phyloP scores from a whole-genome alignment of 2,797 vertebrate species.

The Delichon dasypus region DNA sequence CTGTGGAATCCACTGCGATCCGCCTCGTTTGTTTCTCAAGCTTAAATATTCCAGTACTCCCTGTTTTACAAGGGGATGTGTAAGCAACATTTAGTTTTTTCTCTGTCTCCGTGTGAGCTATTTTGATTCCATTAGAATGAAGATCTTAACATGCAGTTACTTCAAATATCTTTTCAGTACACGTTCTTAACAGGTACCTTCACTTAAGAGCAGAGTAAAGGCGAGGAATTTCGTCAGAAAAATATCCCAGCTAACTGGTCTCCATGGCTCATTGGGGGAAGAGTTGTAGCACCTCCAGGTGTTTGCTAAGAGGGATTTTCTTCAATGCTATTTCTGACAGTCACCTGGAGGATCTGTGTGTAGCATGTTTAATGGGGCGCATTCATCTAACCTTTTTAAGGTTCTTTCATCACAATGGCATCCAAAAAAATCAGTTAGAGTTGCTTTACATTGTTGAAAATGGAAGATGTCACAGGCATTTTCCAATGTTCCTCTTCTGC shows the following conservation, averaged over 20 bases:
- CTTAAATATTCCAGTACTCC: neutral
- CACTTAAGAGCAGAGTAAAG: neutral
- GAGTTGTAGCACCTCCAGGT: neutral
- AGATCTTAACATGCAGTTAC: neutral
- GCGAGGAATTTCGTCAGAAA: neutral
- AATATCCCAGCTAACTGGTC: neutral
- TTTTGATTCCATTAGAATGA: neutral
- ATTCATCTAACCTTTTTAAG: neutral
- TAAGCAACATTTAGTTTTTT: neutral
- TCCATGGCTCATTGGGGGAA: neutral
- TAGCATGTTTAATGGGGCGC: neutral
- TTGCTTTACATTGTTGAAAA: neutral
- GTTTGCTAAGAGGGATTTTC: neutral
- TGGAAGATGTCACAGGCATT: neutral
- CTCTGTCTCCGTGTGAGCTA: neutral
- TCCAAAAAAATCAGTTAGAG: neutral
- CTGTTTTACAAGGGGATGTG: neutral
- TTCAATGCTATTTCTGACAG: neutral
- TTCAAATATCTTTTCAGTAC: neutral
- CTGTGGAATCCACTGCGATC: neutral
- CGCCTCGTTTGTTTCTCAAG: neutral
- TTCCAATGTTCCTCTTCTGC: neutral
- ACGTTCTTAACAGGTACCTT: neutral
- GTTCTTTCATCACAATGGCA: neutral
- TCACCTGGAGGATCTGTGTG: neutral